Evolutionary conservation across 2,888 invertebrate species (phyloP).

Genomic region (Arctia plantaginis): DNA sequence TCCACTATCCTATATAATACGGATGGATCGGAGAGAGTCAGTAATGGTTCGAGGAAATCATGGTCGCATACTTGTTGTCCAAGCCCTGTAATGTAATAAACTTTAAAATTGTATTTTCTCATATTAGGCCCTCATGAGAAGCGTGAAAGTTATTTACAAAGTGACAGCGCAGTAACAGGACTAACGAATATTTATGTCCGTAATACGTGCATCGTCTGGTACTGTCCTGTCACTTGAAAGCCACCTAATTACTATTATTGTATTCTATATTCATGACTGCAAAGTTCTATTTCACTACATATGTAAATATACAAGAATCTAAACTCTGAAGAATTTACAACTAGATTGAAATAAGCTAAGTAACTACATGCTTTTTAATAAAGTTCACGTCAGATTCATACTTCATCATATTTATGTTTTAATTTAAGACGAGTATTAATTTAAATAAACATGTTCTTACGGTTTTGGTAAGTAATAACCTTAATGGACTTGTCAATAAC

Average conservation of each 20-base stretch:
- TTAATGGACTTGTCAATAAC: slow-evolving; percentile 31
- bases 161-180: neutral
- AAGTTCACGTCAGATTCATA: neutral
- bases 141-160: neutral
- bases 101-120: neutral
- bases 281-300: neutral
- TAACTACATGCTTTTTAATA: neutral
- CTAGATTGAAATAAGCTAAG: neutral
- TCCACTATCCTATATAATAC: no score
- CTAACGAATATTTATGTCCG: neutral
- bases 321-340: neutral
- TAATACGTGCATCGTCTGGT: neutral
- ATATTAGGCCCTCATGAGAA: neutral
- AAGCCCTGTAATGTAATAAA: neutral
- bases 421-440: neutral
- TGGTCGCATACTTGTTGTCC: neutral
- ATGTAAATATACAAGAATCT: neutral
- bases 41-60: neutral
- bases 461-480: slow-evolving; percentile 30
- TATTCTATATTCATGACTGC: neutral
- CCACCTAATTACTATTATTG: neutral
- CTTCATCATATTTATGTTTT: neutral
- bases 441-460: slow-evolving; percentile 8
- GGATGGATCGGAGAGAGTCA: no score
- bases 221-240: neutral